These are phyloP conservation scores for Capromys pilorides DNA, from an alignment of 2,797 vertebrate genomes.

Conservation along the genomic window DNA sequence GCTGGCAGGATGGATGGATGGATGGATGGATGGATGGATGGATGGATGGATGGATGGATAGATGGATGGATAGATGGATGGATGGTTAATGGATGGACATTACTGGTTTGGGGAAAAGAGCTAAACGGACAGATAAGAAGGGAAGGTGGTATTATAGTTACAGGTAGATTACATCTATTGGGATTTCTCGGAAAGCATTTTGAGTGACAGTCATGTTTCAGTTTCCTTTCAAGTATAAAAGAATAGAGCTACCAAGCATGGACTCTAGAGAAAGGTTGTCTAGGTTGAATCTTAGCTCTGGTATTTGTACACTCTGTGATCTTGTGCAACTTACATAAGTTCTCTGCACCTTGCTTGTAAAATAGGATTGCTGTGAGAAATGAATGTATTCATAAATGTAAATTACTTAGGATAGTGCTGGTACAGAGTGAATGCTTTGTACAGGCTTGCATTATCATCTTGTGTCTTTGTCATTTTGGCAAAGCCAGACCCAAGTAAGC, in stretches of 20 bases:
- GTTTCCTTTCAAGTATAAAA: background rate
- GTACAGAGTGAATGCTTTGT: background rate
- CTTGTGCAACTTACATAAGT: background rate
- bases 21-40: background rate
- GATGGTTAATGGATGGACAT: background rate
- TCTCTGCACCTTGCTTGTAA: background rate
- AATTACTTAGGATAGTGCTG: background rate
- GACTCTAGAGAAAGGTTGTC: background rate
- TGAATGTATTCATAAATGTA: background rate
- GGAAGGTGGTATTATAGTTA: background rate
- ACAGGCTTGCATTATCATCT: background rate
- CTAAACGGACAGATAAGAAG: background rate
- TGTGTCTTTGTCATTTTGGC: background rate
- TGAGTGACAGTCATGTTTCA: background rate
- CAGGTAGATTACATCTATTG: background rate
- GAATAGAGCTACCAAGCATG: background rate
- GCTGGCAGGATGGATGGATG: background rate
- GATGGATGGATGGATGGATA: background rate
- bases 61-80: background rate
- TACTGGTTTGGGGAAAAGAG: background rate
- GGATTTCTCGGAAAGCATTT: slow-evolving; percentile 10
- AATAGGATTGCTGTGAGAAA: background rate
- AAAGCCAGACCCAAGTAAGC: background rate
- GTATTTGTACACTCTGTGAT: background rate
- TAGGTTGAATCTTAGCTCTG: background rate